Base-by-base conservation (phyloP, 2,888 invertebrate species). In the Leptura quadrifasciata region DNA sequence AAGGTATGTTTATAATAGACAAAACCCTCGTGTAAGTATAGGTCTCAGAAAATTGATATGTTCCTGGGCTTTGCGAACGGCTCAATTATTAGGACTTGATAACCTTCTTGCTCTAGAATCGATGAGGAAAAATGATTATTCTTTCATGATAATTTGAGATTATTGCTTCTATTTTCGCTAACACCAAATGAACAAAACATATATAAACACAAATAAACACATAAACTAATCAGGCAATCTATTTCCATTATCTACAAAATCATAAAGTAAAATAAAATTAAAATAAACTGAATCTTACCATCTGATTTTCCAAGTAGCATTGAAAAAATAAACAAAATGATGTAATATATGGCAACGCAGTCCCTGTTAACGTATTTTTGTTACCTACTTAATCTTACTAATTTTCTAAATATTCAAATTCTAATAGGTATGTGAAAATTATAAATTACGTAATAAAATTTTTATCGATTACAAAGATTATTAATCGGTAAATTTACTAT, bases 241-340 rank as follows among this genome's bases (percentile, higher is more conserved):
- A 85, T 73, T 64, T 79, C 80, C 69, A 79, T 77, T 72, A 63
- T 74, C 79, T 78, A 80, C 80, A 61, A 55, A 73, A 74, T 61
- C 64, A 65, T 73, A 80, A 78, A 72, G 76, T 72, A 77, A 74
- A 76, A 72, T 70, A 74, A 70, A 72, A 72, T 64, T 68, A 76
- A 81, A 84, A 78, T 82, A 88, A 89, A 86, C 86, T 88, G 88
- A 89, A 88, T 85, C 90, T 90, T 90, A 90, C 90, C 90, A 88
- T 90, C 90, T 90, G 87, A 81, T 83, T 81, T 85, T 88, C 88
- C 89, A 88, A 87, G 88, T 87, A 87, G 89, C 89, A 88, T 86
- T 87, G 86, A 85, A 88, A 86, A 84, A 83, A 81, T 73, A 81
- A 81, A 81, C 78, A 85, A 85, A 84, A 79, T 84, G 83, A 83